A percentile compares a stretch with the other conserved stretches of the same genome.
phyloP scores from a whole-genome alignment of 2,888 invertebrate species.

The Pachymerium ferrugineum region DNA sequence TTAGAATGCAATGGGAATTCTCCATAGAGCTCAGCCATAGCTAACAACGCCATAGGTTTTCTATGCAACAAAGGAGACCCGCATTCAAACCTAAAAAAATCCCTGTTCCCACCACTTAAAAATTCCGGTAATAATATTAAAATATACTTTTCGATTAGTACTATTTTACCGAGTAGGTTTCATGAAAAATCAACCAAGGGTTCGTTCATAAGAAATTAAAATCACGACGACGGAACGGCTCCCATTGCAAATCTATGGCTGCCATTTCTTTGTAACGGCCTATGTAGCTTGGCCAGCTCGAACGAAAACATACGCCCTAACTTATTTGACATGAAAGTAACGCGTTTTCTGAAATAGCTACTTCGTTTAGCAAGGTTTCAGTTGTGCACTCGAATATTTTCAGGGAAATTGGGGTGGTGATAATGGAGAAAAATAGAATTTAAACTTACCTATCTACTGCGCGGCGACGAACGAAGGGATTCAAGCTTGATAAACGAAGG shows the following conservation, averaged over 20 bases:
- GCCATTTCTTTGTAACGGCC: constrained; percentile 37
- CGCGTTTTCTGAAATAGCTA: neutral
- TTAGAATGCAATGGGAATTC: neutral
- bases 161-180: neutral
- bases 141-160: neutral
- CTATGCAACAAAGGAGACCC: constrained; percentile 37
- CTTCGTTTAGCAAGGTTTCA: neutral
- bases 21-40: constrained; percentile 33
- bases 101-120: neutral
- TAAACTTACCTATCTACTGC: constrained; percentile 13
- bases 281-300: neutral
- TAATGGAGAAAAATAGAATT: neutral
- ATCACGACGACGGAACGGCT: constrained; percentile 26
- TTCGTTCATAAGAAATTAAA: neutral
- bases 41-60: constrained; percentile 18
- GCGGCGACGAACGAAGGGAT: neutral
- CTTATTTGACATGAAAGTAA: neutral
- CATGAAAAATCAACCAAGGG: neutral
- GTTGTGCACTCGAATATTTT: neutral
- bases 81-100: neutral
- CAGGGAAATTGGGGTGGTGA: neutral
- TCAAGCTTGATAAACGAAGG: neutral
- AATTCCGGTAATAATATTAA: neutral
- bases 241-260: constrained; percentile 33
- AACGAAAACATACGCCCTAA: neutral